Evolutionary conservation across 2,797 vertebrate genomes (phyloP), one percentile per base, ranked within the genome.

Genomic region (Pseudochirops corinnae): DNA sequence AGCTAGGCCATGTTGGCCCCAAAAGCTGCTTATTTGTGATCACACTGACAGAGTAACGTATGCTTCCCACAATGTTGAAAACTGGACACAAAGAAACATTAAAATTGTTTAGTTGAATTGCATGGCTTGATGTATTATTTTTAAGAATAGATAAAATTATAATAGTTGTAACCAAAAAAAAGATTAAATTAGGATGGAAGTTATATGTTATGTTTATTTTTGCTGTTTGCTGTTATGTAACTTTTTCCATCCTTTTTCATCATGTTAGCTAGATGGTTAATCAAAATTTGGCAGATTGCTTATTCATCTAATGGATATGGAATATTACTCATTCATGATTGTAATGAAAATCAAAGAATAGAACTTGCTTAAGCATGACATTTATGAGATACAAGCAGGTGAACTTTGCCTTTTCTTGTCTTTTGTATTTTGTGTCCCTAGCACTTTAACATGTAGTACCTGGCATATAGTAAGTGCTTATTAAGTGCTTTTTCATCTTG

Each of bases 1-100:
- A 95, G 97, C 97, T 97, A 97, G 96, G 98, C 91, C 95, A 91
- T 95, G 97, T 94, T 97, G 97, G 97, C 94, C 14, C 94, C 98
- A 98, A 58, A 98, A 98, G 98, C 98, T 98, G 98, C 96, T 9
- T 95, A 39, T 0, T 26, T 56, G 0, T 67, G 33, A 60, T 95
- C 96, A 92, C 95, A 5, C 97, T 95, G 96, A 94, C 95, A 24
- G 67, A 56, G 92, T 55, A 29, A 67, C 95, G 7, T 82, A 96
- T 95, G 93, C 57, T 7, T 96, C 87, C 94, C 92, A 94, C 96
- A 94, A 39, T 92, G 96, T 96, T 97, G 96, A 93, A 50, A 21
- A 50, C 87, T 95, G 95, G 94, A 94, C 62, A 93, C 93, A 93
- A 14, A 50, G 16, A 10, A n/a, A 11, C 46, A 52, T 90, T 90